phyloP scores from a whole-genome alignment of 1,140 invertebrate species.

The Leptoteleia sp. region DNA sequence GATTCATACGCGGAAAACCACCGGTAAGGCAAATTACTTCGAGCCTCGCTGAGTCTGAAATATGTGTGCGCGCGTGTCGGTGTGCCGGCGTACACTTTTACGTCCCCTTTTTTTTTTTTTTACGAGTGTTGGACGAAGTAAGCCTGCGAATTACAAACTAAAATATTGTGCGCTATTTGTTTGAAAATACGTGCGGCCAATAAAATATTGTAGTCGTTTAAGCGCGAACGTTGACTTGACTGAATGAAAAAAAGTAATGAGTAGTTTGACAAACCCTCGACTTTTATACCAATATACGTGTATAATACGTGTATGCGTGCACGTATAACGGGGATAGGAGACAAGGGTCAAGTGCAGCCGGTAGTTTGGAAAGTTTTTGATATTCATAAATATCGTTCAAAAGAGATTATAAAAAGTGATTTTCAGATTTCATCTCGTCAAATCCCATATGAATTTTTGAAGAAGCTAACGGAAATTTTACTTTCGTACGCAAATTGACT shows the following conservation, averaged over 20 bases:
- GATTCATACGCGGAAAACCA: constrained; percentile 71
- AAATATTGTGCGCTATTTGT: constrained; percentile 32
- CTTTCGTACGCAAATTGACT: constrained; percentile 32
- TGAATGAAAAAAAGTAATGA: not conserved
- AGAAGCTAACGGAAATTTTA: constrained; percentile 5
- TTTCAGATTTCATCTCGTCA: not conserved
- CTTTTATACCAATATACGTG: too few relatives aligned
- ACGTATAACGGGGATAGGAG: too few relatives aligned
- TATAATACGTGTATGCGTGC: too few relatives aligned
- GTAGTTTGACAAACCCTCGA: too few relatives aligned
- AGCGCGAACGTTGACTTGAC: not conserved
- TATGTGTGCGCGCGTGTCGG: constrained; percentile 42
- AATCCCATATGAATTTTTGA: constrained; percentile 36
- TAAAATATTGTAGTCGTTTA: constrained; percentile 17
- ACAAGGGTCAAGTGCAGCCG: too few relatives aligned
- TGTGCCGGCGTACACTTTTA: constrained; percentile 19
- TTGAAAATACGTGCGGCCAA: constrained; percentile 4
- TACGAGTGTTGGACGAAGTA: not conserved
- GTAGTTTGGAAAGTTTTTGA: constrained; percentile 1
- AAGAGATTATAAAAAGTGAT: constrained; percentile 28
- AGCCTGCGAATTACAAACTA: constrained; percentile 17
- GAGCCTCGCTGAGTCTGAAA: constrained; percentile 64
- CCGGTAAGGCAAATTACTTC: constrained; percentile 70
- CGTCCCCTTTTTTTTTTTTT: constrained; percentile 40
- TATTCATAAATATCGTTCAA: constrained; percentile 31